Evolutionary conservation across 1,140 invertebrate genomes (phyloP).

Genomic region (Neodiprion virginianus): DNA sequence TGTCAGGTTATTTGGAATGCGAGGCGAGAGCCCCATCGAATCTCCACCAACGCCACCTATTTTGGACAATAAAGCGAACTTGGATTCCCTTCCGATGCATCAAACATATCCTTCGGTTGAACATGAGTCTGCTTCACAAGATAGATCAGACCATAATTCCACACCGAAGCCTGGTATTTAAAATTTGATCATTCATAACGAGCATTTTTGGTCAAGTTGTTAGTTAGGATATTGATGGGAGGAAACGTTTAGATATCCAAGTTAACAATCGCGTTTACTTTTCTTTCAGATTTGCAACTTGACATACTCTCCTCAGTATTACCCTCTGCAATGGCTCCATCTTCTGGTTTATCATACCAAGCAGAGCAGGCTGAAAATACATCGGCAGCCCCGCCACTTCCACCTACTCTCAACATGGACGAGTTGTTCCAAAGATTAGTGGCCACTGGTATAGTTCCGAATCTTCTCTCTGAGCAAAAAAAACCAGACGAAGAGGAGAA

Average conservation of each 20-base stretch:
- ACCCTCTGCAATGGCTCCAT: slow-evolving; percentile 66
- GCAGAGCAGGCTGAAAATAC: slow-evolving; percentile 51
- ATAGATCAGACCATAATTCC: slow-evolving; percentile 45
- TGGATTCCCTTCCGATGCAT: neutral
- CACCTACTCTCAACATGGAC: slow-evolving; percentile 72
- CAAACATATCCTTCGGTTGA: slow-evolving; percentile 30
- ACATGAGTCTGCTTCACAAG: slow-evolving; percentile 52
- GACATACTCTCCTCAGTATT: slow-evolving; percentile 72
- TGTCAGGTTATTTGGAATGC: slow-evolving; percentile 75
- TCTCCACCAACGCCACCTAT: slow-evolving; percentile 35
- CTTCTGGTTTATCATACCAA: slow-evolving; percentile 65
- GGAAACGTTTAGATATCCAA: too few relatives aligned
- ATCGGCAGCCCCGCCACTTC: slow-evolving; percentile 42
- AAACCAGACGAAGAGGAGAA: slow-evolving; percentile 55
- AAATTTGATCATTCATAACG: too few relatives aligned
- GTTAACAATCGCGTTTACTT: slow-evolving; percentile 14
- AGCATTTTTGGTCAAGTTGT: too few relatives aligned
- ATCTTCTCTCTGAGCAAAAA: slow-evolving; percentile 54
- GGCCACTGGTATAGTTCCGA: slow-evolving; percentile 81
- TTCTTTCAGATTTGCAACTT: slow-evolving; percentile 53
- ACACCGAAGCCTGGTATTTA: slow-evolving; percentile 43
- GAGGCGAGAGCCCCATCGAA: slow-evolving; percentile 56
- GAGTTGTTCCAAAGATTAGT: slow-evolving; percentile 86
- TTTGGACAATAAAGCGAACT: slow-evolving; percentile 33
- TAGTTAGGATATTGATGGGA: too few relatives aligned